These are phyloP conservation scores for Phrynocephalus vlangalii DNA, from an alignment of 2,797 vertebrate species.

Conservation along the genomic window DNA sequence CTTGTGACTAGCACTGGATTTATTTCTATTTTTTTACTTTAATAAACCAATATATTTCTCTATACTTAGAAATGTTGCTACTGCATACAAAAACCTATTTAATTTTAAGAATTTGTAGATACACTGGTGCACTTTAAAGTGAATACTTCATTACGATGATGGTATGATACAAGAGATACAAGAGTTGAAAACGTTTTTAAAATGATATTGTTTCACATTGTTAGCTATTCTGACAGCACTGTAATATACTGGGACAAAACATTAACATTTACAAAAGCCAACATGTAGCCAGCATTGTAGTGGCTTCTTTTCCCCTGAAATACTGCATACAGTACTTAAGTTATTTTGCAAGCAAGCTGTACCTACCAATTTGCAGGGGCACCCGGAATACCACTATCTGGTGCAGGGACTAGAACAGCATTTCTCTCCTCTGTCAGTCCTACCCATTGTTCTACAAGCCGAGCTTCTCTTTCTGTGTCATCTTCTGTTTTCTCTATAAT, in stretches of 20 bases:
- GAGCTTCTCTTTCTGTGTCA: slow-evolving; percentile 91
- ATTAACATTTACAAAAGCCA: background rate
- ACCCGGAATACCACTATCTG: slow-evolving; percentile 93
- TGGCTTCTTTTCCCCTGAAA: slow-evolving; percentile 10
- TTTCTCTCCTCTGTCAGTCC: slow-evolving; percentile 96
- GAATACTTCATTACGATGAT: background rate
- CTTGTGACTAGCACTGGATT: no score
- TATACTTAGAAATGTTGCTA: no score
- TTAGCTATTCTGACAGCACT: background rate
- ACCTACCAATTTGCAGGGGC: slow-evolving; percentile 93
- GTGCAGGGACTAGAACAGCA: slow-evolving; percentile 93
- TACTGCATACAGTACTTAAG: background rate
- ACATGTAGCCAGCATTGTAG: background rate
- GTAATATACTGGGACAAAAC: background rate
- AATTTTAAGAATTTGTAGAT: background rate
- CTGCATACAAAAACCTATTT: no score
- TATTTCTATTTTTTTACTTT: no score
- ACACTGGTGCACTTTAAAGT: background rate
- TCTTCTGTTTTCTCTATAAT: slow-evolving; percentile 92
- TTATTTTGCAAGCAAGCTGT: background rate
- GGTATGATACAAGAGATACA: background rate
- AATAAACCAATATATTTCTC: no score
- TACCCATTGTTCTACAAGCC: slow-evolving; percentile 97
- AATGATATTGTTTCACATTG: background rate
- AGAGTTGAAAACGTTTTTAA: background rate